A percentile compares a stretch with the other conserved stretches of the same genome.
Evolutionary conservation across 2,113 vertebrate genomes (phyloP).

Genomic region (Arizona elegans): DNA sequence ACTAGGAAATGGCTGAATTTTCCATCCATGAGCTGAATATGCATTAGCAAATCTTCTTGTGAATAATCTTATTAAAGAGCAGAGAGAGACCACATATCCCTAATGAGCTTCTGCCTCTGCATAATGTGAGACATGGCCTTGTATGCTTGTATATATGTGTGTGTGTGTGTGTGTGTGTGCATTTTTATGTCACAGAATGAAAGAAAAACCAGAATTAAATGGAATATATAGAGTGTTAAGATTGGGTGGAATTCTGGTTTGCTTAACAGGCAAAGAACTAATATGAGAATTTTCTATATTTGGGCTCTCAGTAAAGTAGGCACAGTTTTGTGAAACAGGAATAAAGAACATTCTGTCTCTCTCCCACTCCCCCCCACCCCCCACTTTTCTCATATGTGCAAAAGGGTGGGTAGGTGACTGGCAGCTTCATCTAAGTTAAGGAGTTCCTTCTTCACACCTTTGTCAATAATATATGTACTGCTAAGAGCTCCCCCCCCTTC

Average conservation of each 20-base stretch:
- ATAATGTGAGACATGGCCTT: background rate
- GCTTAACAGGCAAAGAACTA: background rate
- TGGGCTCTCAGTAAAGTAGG: background rate
- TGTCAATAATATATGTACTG: background rate
- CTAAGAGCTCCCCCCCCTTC: background rate
- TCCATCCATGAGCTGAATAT: background rate
- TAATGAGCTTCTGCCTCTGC: background rate
- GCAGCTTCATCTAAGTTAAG: background rate
- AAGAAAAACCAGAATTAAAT: background rate
- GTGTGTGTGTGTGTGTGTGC: background rate
- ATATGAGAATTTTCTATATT: background rate
- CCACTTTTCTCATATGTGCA: background rate
- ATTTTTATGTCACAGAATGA: background rate
- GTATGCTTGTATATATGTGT: background rate
- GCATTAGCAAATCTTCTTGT: background rate
- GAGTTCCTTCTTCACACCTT: conserved; percentile 6
- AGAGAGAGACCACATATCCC: background rate
- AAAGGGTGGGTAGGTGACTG: background rate
- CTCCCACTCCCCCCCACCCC: background rate
- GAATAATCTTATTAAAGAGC: background rate
- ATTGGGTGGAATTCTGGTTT: background rate
- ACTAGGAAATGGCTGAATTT: background rate
- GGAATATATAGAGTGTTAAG: background rate
- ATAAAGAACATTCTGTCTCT: background rate
- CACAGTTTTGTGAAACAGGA: background rate